Percentiles rank a stretch among this genome's conserved stretches.
These are phyloP conservation scores for Eulemur albifrons DNA, from an alignment of 2,797 vertebrate genomes.

Conservation along the genomic window DNA sequence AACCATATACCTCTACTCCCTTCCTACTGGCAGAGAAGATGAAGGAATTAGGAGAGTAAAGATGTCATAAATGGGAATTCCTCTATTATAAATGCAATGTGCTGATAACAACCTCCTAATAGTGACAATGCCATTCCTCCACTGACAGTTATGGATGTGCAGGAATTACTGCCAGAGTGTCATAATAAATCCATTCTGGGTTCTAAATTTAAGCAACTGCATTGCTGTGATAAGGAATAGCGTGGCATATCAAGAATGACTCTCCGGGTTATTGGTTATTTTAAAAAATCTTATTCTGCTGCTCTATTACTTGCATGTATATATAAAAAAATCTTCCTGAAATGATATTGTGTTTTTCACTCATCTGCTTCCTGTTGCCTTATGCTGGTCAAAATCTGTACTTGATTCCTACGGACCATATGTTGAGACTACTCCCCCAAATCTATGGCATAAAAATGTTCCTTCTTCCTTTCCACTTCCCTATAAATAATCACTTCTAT, in stretches of 20 bases:
- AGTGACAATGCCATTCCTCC: not conserved
- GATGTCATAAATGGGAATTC: not conserved
- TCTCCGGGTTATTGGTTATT: not conserved
- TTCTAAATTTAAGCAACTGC: not conserved
- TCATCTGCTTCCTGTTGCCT: constrained; percentile 60
- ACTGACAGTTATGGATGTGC: not conserved
- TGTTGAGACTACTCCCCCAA: constrained; percentile 33
- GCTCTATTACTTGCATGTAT: not conserved
- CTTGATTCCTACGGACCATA: constrained; percentile 46
- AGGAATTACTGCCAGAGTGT: not conserved
- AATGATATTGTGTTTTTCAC: constrained; percentile 49
- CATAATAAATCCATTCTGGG: not conserved
- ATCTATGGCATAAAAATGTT: not conserved
- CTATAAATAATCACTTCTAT: constrained; percentile 55
- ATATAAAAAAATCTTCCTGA: not conserved
- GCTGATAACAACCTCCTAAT: not conserved
- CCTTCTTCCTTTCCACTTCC: not conserved
- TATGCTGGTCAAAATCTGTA: constrained; percentile 67
- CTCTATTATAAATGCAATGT: not conserved
- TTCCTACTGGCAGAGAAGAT: not conserved
- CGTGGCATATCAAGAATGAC: not conserved
- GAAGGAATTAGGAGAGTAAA: not conserved
- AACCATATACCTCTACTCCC: not conserved
- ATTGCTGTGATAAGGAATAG: not conserved
- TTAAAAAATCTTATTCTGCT: not conserved